Percentiles rank a stretch among this genome's conserved stretches.
Evolutionary conservation across 37 sponge, comb jelly and placozoan species (phyloP).

Genomic region (Cliona cf. orientalis): DNA sequence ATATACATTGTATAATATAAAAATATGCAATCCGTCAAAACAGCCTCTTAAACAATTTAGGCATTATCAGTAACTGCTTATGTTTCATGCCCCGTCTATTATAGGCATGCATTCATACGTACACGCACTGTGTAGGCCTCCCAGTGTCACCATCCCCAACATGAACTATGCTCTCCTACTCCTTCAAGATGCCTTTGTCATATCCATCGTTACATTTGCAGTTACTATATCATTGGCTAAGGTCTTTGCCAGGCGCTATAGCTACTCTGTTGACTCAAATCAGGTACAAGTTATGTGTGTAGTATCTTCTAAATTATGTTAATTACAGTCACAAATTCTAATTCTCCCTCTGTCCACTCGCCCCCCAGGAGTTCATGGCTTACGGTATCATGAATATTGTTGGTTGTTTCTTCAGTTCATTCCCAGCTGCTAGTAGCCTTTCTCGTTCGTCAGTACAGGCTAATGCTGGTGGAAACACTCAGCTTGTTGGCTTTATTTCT

Average conservation of each 20-base stretch:
- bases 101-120: too few relatives aligned
- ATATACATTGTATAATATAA: too few relatives aligned
- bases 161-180: conserved; percentile 25
- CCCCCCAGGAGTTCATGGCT: conserved; percentile 74
- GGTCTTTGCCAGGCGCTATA: conserved; percentile 56
- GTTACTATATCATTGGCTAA: conserved; percentile 58
- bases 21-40: too few relatives aligned
- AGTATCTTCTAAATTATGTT: neutral
- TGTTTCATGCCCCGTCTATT: too few relatives aligned
- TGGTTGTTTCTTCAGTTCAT: conserved; percentile 65
- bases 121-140: conserved; percentile 21
- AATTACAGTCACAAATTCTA: neutral
- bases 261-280: conserved; percentile 44
- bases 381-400: conserved; percentile 67
- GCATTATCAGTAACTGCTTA: too few relatives aligned
- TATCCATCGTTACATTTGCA: conserved; percentile 66
- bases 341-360: neutral
- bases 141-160: conserved; percentile 31
- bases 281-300: conserved; percentile 14
- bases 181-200: conserved; percentile 51
- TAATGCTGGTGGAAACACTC: conserved; percentile 71
- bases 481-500: conserved; percentile 68
- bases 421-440: conserved; percentile 58
- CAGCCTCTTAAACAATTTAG: too few relatives aligned
- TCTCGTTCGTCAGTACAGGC: conserved; percentile 69